Percentiles rank a stretch among this genome's conserved stretches.
Evolutionary conservation across 2,888 invertebrate species (phyloP).

Genomic region (Spodoptera exigua): DNA sequence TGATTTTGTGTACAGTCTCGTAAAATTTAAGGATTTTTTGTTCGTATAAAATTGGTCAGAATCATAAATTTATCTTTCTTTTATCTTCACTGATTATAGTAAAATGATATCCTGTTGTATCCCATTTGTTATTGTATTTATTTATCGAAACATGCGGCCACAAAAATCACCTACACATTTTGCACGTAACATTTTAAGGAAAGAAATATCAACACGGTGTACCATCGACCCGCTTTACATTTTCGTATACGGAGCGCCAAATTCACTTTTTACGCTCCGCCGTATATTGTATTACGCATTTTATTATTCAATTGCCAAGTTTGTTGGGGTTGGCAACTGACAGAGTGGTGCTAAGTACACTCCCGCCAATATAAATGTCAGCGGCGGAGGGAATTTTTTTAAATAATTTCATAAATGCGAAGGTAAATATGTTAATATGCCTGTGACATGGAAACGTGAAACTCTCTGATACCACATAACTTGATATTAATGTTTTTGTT

Average conservation of each 20-base stretch:
- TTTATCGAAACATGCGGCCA: no score
- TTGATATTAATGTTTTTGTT: neutral
- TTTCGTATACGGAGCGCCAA: slow-evolving; percentile 14
- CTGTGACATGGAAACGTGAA: slow-evolving; percentile 21
- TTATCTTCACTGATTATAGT: no score
- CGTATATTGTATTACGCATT: slow-evolving; percentile 46
- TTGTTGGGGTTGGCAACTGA: slow-evolving; percentile 39
- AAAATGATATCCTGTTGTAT: no score
- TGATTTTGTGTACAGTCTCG: no score
- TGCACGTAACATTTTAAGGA: neutral
- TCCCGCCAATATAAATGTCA: slow-evolving; percentile 37
- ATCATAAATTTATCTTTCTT: no score
- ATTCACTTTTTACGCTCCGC: slow-evolving; percentile 29
- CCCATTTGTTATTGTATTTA: no score
- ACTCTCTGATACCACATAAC: slow-evolving; percentile 6
- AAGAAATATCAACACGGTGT: neutral
- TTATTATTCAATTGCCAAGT: slow-evolving; percentile 52
- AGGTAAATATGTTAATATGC: slow-evolving; percentile 21
- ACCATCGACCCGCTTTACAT: slow-evolving; percentile 20
- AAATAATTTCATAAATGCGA: slow-evolving; percentile 41
- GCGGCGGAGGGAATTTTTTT: slow-evolving; percentile 15
- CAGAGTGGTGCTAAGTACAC: slow-evolving; percentile 41
- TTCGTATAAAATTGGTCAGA: no score
- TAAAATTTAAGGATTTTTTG: no score
- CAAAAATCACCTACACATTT: no score